Base-by-base conservation (phyloP, 2,113 vertebrate species). In the Accipiter cooperii region DNA sequence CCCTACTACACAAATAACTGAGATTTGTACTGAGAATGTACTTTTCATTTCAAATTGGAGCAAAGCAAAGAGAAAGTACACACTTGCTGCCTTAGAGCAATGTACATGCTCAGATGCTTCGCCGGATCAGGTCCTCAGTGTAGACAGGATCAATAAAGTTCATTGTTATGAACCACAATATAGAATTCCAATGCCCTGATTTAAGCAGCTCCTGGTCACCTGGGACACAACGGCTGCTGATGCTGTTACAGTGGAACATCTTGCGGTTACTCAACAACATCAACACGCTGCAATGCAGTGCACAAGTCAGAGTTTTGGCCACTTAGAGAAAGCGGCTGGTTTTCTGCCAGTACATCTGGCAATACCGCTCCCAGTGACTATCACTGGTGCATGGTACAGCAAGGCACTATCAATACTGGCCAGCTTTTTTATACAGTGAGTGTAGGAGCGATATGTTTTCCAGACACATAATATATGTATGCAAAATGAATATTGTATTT, bases 281-380 rank as follows among this genome's bases (percentile, higher is more conserved):
- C 82, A 60, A 40, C 66, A 80, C 49, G 11, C 77, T 94, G 87
- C 83, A 87, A 40, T 51, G 75, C 74, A 84, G 84, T 6, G 17
- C 2, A 4, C 20, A 73, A 95, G 14, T 11, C 4, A 5, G 14
- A 80, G 77, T 33, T 31, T 89, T 94, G 91, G 85, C 61, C 58
- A 20, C 82, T 91, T 75, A 12, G 24, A 54, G 40, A 51, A 63
- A 42, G 54, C 1, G 17, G 54, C 8, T 93, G 96, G 65, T 81
- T 69, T 47, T 33, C 71, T 93, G 87, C 87, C 94, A 94, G 71
- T 54, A 28, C 89, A 70, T 77, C 93, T 97, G 93, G 87, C 61
- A 83, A 14, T 55, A 17, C 60, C 81, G 61, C 69, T 95, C 87
- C 68, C 83, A 33, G 69, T 25, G 60, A 80, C 90, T 75, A n/a